Evolutionary conservation across 2,888 invertebrate genomes (phyloP), one percentile per base, ranked within the genome.

Genomic region (Ectemnius cavifrons): DNA sequence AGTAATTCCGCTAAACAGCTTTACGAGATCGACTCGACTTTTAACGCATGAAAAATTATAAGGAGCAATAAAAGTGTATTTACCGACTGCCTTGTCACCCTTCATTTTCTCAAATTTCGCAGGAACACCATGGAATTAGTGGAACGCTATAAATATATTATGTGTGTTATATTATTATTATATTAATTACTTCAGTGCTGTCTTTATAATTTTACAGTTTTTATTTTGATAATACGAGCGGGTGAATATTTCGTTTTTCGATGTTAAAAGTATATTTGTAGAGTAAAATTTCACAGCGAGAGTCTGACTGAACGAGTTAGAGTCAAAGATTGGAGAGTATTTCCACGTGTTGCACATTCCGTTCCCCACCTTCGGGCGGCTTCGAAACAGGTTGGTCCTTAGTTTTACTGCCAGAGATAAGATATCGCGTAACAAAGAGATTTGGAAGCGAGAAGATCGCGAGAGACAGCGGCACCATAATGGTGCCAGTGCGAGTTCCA

Each of bases 11-110:
- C 67, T 77, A 79, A n/a, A 66, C 67, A 76, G 82, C 82, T 81
- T 81, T 71, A 67, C 47, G 63, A 76, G 47, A 45, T 67, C 58
- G 64, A 73, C 61, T 72, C 60, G 67, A 72, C 60, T 80, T 59
- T 73, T 76, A 65, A 69, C 68, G 79, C 79, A 80, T 60, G 67
- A 78, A 49, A 11, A 64, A 75, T 82, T 79, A 73, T 81, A 78
- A 71, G 16, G 67, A 82, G 77, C 80, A 85, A 85, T 85, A 84
- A 83, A 84, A 69, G 65, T 75, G 49, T 71, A 64, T 70, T 64
- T 66, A 71, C 52, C 59, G 59, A 70, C 27, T 14, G 4, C 16
- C 23, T 47, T 27, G 60, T 23, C 61, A 14, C 6, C 61, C 45
- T 62, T 59, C 47, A 58, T 20, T 28, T 46, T 6, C 52, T 71